Percentiles rank a stretch among this genome's conserved stretches.
phyloP scores from a whole-genome alignment of 2,888 invertebrate genomes.

The Eupelmus urozonus region DNA sequence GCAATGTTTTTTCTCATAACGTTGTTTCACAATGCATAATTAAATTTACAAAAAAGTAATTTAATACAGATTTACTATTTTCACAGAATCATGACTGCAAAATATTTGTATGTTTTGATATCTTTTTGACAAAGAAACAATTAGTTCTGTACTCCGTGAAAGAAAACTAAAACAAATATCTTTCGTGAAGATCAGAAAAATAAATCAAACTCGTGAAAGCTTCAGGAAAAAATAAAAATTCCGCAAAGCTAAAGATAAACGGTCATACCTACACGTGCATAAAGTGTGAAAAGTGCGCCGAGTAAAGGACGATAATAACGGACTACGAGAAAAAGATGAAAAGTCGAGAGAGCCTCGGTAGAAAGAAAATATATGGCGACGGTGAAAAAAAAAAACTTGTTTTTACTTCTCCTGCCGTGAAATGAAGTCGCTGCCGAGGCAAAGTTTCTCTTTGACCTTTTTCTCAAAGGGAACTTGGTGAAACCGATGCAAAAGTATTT shows the following conservation, averaged over 20 bases:
- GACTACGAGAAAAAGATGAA: conserved; percentile 39
- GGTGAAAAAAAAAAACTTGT: conserved; percentile 30
- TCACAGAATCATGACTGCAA: no score
- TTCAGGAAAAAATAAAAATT: conserved; percentile 25
- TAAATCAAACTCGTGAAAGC: conserved; percentile 12
- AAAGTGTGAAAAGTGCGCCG: conserved; percentile 39
- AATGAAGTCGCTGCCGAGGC: conserved; percentile 14
- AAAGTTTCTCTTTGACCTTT: conserved; percentile 19
- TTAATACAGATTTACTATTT: no score
- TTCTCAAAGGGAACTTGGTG: no score
- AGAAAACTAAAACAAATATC: conserved; percentile 21
- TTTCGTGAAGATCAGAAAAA: conserved; percentile 4
- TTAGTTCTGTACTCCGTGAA: no score
- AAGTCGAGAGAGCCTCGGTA: conserved; percentile 35
- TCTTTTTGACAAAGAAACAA: no score
- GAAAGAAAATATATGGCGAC: conserved; percentile 36
- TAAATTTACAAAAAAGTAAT: no score
- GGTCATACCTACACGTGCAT: conserved; percentile 31
- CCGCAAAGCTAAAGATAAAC: conserved; percentile 13
- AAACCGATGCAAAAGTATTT: no score
- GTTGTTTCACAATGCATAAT: no score
- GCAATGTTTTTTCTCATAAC: no score
- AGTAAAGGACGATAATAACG: conserved; percentile 49
- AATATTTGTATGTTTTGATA: no score
- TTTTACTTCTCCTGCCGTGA: conserved; percentile 8